Conservation (phyloP, 2,113 vertebrate genomes). For the Panurus biarmicus region DNA sequence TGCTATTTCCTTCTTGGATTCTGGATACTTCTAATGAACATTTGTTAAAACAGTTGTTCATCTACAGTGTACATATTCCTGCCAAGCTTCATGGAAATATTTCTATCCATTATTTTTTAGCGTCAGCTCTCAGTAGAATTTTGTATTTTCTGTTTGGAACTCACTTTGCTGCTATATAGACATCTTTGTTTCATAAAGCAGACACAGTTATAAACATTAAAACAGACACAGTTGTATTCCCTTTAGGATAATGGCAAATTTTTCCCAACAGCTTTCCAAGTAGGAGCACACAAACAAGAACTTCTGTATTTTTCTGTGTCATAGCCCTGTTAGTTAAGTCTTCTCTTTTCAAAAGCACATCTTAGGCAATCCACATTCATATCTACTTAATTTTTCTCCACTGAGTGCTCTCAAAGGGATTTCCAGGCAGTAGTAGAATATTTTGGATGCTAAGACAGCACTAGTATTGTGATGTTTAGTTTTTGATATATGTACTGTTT, state of each 20-base stretch:
- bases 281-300: background rate
- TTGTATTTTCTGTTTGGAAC: background rate
- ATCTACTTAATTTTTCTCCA: background rate
- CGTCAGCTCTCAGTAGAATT: background rate
- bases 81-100: constrained; percentile 46
- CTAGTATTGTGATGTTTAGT: background rate
- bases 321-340: background rate
- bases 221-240: background rate
- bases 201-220: background rate
- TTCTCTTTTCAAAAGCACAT: background rate
- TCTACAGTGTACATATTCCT: constrained; percentile 34
- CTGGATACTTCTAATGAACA: constrained; percentile 51
- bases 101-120: constrained; percentile 47
- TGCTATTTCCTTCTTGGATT: constrained; percentile 46
- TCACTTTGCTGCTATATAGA: background rate
- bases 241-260: background rate
- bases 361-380: background rate
- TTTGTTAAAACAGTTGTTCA: constrained; percentile 65
- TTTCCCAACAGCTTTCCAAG: background rate
- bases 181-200: background rate
- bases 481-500: background rate
- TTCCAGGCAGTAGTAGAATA: background rate
- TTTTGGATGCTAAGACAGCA: background rate
- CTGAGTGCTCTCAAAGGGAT: background rate
- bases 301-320: background rate